Base-by-base conservation (phyloP, 2,888 invertebrate genomes). In the Synanthedon myopaeformis region DNA sequence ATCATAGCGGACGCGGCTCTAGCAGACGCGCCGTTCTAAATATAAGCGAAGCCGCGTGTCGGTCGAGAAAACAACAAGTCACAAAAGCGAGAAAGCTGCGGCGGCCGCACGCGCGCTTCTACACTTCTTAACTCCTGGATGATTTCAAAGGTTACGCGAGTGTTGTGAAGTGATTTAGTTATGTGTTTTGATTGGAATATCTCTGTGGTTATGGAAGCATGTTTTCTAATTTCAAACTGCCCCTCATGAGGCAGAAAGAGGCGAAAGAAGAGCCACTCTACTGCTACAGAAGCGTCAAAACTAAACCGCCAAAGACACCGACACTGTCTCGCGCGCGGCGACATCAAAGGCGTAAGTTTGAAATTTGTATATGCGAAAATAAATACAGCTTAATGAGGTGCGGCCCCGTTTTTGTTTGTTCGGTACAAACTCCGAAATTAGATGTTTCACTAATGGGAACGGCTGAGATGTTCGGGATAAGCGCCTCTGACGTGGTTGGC, bases 301-400 rank as follows among this genome's bases (percentile, higher is more conserved):
- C 82, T 54, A 90, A 89, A 68, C 90, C 89, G 41, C 89, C 90
- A 12, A 90, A 89, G 70, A 90, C 89, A 49, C 90, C 90, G 52
- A 80, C 86, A 52, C 65, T 77, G 63, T 87, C 89, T 23, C 85
- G 89, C 57, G 81, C 76, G 64, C 88, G 81, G 61, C 79, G 85
- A 70, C 87, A 82, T 70, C 89, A 88, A 71, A 82, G 84, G 65
- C 82, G 87, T 86, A 73, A 85, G 85, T 81, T 73, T 63, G 58
- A 13, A 14, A 49, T 51, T 54, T 59, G 52, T 53, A 54, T 45
- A 53, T 48, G 54, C 61, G 12, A 63, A 71, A 74, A 76, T 74
- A 79, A 78, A 76, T 75, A 75, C 68, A 59, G 69, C 65, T 76
- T 80, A 80, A 81, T 81, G 79, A 81, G 76, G 70, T 73, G 70